Percentiles rank a stretch among this genome's conserved stretches.
phyloP scores from a whole-genome alignment of 2,113 vertebrate species.

The Eira barbara region DNA sequence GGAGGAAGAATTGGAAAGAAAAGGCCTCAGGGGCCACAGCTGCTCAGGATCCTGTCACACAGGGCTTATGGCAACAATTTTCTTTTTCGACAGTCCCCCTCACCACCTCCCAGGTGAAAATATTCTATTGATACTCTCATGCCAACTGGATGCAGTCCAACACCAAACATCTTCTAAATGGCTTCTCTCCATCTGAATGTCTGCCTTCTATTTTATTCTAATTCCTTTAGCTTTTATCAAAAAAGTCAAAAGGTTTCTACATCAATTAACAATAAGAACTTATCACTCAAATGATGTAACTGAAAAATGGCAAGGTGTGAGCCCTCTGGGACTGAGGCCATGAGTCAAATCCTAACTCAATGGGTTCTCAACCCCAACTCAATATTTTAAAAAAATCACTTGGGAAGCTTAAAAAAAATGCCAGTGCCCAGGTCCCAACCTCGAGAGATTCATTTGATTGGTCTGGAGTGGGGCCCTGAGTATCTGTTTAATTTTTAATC shows the following conservation, averaged over 20 bases:
- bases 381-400: background rate
- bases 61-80: background rate
- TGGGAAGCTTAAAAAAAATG: background rate
- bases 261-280: background rate
- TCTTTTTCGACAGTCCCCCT: background rate
- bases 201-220: background rate
- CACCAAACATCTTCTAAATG: background rate
- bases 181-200: background rate
- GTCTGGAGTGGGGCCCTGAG: background rate
- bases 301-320: background rate
- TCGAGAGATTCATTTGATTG: background rate
- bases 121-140: background rate
- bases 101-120: background rate
- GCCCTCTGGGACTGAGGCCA: background rate
- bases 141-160: background rate
- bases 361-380: background rate
- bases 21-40: background rate
- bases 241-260: background rate
- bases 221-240: conserved; percentile 6
- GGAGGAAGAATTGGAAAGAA: background rate
- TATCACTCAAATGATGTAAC: background rate
- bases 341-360: background rate
- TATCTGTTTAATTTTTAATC: background rate
- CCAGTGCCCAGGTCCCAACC: background rate
- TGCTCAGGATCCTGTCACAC: background rate